Evolutionary conservation across 2,888 invertebrate genomes (phyloP).

Genomic region (Eucriotettix oculatus): DNA sequence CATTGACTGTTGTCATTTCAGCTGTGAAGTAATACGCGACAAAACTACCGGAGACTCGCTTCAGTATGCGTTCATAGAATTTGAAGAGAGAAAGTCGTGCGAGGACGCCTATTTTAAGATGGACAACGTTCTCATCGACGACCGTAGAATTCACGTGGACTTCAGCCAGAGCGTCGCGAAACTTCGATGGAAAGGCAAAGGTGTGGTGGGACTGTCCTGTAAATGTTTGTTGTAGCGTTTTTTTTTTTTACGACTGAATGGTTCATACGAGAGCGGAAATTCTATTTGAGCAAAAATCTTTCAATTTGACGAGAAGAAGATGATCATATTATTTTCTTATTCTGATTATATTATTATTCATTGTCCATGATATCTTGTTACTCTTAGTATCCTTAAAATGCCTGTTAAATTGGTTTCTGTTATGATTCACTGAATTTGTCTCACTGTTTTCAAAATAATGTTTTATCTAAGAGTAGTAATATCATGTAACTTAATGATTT

Average conservation of each 20-base stretch:
- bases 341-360: neutral
- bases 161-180: constrained; percentile 98
- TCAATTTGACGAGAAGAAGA: too few relatives aligned
- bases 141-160: constrained; percentile 95
- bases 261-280: too few relatives aligned
- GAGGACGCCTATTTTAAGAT: constrained; percentile 99
- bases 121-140: constrained; percentile 99
- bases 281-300: too few relatives aligned
- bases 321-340: too few relatives aligned
- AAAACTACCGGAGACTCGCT: constrained; percentile 82
- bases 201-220: constrained; percentile 8
- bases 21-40: constrained; percentile 93
- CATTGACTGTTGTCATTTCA: constrained; percentile 20
- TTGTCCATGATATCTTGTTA: too few relatives aligned
- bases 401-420: too few relatives aligned
- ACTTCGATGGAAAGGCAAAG: constrained; percentile 79
- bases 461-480: too few relatives aligned
- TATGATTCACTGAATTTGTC: too few relatives aligned
- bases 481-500: too few relatives aligned
- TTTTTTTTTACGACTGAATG: too few relatives aligned
- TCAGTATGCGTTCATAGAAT: constrained; percentile 98
- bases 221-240: neutral
- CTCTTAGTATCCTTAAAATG: too few relatives aligned
- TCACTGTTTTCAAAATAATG: too few relatives aligned
- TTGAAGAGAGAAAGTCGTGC: constrained; percentile 78